Percentiles rank a stretch among this genome's conserved stretches.
phyloP scores from a whole-genome alignment of 2,888 invertebrate genomes.

The Suillia variegata region DNA sequence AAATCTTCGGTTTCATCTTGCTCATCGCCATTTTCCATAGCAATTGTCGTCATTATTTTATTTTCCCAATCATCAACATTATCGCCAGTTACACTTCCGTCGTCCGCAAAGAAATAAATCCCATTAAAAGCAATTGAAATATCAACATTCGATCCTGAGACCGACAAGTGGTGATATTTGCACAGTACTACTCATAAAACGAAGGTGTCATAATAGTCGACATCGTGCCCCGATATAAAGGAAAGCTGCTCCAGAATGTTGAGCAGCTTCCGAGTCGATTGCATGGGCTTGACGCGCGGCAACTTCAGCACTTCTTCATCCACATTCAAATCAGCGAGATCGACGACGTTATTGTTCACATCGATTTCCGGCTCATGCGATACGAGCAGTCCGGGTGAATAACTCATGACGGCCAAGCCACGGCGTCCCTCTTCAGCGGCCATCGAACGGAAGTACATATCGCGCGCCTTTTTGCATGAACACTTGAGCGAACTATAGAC shows the following conservation, averaged over 20 bases:
- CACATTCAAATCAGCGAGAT: constrained; percentile 35
- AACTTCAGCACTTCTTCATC: constrained; percentile 27
- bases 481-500: constrained; percentile 45
- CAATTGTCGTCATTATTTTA: constrained; percentile 22
- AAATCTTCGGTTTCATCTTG: constrained; percentile 27
- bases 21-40: constrained; percentile 16
- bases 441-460: constrained; percentile 58
- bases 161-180: constrained; percentile 28
- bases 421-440: constrained; percentile 43
- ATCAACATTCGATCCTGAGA: constrained; percentile 20
- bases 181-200: constrained; percentile 47
- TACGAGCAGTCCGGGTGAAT: constrained; percentile 47
- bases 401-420: constrained; percentile 47
- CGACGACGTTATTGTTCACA: constrained; percentile 47
- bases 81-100: constrained; percentile 1
- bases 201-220: constrained; percentile 56
- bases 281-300: constrained; percentile 41
- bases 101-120: constrained; percentile 6
- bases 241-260: constrained; percentile 52
- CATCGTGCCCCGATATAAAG: constrained; percentile 56
- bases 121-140: constrained; percentile 21
- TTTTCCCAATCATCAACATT: constrained; percentile 13
- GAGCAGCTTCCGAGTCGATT: constrained; percentile 49
- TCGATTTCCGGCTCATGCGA: constrained; percentile 43
- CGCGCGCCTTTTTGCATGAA: constrained; percentile 53